Conservation (phyloP, 2,888 invertebrate species). For the Pyrocoelia pectoralis region DNA sequence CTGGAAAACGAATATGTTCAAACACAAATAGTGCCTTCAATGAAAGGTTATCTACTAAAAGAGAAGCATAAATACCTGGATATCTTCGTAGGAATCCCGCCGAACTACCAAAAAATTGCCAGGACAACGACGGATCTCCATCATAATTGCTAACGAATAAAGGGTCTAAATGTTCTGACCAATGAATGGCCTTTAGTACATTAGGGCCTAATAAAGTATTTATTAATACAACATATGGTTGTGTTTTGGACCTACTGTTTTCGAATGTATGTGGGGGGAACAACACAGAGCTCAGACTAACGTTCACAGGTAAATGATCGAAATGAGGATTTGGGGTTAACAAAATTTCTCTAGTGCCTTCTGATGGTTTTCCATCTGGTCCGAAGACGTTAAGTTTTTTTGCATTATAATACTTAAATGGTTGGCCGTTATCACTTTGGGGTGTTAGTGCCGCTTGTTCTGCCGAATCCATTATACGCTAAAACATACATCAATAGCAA, state of each 20-base stretch:
- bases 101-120: constrained; percentile 99
- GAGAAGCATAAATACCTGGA: constrained; percentile 72
- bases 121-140: constrained; percentile 90
- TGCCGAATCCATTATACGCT: constrained; percentile 93
- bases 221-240: neutral
- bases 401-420: constrained; percentile 78
- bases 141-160: constrained; percentile 90
- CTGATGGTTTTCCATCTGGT: constrained; percentile 76
- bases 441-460: constrained; percentile 85
- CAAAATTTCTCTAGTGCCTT: constrained; percentile 74
- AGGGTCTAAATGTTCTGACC: constrained; percentile 93
- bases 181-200: constrained; percentile 89
- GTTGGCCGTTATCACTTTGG: constrained; percentile 57
- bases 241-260: constrained; percentile 61
- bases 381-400: constrained; percentile 82
- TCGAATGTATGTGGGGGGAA: constrained; percentile 84
- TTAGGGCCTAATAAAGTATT: constrained; percentile 69
- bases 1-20: constrained; percentile 47
- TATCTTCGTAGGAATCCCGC: constrained; percentile 93
- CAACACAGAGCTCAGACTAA: constrained; percentile 86
- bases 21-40: too few species aligned
- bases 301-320: constrained; percentile 85
- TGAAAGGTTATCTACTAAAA: too few species aligned
- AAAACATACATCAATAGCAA: constrained; percentile 45
- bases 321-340: constrained; percentile 83